Base-by-base conservation (phyloP, 2,888 invertebrate species). In the Drosophila affinis region DNA sequence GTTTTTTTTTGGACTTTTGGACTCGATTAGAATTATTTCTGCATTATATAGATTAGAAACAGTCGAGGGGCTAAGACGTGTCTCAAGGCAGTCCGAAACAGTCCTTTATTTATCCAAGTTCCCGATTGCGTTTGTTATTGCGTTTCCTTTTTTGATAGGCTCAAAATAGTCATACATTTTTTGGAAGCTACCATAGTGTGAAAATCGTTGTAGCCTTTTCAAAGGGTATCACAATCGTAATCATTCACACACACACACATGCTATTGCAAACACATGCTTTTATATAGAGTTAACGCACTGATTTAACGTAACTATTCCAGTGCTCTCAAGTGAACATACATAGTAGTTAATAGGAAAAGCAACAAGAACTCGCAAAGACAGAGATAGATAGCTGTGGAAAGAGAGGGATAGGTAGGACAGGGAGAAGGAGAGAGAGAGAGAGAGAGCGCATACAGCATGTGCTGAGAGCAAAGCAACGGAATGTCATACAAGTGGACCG, bases 241-340 rank as follows among this genome's bases (percentile, higher is more conserved):
- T 69, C 53, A 68, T 39, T 47, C 39, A 57, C 51, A 65, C 29
- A 65, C 18, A 53, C 63, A 51, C 12, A 67, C 70, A 53, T 27
- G 52, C 53, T 56, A 48, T 32, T 27, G 24, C 52, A 57, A 63
- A 79, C 55, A 55, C 55, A 60, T 14, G 71, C 53, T 68, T 57
- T 45, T 39, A 57, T 57, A 72, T 60, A 60, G 7, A 65, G 52
- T 77, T 62, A 67, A 71, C 71, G 63, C 88, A 79, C 71, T 79
- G 88, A 83, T 87, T 83, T 81, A 87, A 87, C 82, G 86, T 87
- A 79, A 83, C 86, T 85, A 87, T 83, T 87, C 64, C 77, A 39
- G 39, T 79, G 69, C 65, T 65, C 67, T 69, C 67, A 81, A 84
- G 76, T 83, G 65, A 83, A 78, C 86, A 77, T 82, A 39, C 14